Percentiles rank a stretch among this genome's conserved stretches.
Conservation (phyloP, 92 coral and sea anemone species). For the Porites rus region DNA sequence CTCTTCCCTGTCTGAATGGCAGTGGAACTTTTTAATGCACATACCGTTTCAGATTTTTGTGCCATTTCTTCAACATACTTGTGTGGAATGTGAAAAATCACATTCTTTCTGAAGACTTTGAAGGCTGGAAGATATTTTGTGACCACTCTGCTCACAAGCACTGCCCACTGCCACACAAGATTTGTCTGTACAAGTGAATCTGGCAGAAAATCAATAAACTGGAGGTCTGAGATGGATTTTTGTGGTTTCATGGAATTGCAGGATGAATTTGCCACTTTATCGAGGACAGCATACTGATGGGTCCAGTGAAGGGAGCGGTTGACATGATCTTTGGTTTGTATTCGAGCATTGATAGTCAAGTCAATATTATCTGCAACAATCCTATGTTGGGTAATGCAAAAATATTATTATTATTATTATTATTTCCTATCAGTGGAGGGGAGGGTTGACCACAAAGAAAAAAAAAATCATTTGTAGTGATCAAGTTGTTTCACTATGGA, state of each 20-base stretch:
- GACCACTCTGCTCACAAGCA: conserved; percentile 60
- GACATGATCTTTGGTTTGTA: conserved; percentile 49
- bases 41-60: conserved; percentile 18
- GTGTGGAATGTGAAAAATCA: conserved; percentile 65
- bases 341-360: conserved; percentile 36
- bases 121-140: conserved; percentile 51
- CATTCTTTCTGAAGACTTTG: conserved; percentile 41
- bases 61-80: conserved; percentile 41
- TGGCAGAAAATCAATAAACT: conserved; percentile 64
- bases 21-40: not conserved
- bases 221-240: conserved; percentile 36
- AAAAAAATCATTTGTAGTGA: too few species aligned
- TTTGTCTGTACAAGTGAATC: conserved; percentile 50
- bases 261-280: conserved; percentile 33
- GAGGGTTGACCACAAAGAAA: not conserved
- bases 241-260: conserved; percentile 16
- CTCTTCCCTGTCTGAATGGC: not conserved
- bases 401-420: not conserved
- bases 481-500: too few species aligned
- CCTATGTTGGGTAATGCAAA: not conserved
- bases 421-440: not conserved
- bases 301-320: conserved; percentile 70
- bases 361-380: conserved; percentile 66
- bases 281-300: conserved; percentile 63
- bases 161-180: conserved; percentile 60